Evolutionary conservation across 2,888 invertebrate genomes (phyloP), one percentile per base, ranked within the genome.

Genomic region (Diarsia dahlii): DNA sequence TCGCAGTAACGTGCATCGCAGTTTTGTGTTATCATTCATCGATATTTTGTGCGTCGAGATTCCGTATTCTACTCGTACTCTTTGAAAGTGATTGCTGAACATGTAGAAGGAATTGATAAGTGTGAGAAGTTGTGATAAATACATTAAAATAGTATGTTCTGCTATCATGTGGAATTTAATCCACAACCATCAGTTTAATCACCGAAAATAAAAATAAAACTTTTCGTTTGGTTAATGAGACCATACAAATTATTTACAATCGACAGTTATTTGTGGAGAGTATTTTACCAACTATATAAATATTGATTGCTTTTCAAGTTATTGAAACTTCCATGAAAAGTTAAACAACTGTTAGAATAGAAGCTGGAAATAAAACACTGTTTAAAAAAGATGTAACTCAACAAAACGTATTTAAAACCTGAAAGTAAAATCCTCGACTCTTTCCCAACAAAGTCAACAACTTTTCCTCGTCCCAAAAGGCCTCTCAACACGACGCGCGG

Each of bases 401-500:
- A 66, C 28, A 34, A 28, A 45, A 45, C 63, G 2, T 20, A 28
- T 46, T 65, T 48, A 68, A 58, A 74, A 67, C 60, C 70, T 58
- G 15, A 23, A 76, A 80, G 74, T 77, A 71, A 74, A 58, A 77
- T 70, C 46, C 56, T 60, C 39, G 56, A 64, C 63, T 79, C 46
- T 67, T 66, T 23, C 64, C 18, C 74, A 82, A 85, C 79, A 85
- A 87, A 88, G 80, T 83, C 76, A 75, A 76, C 76, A 92, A 92
- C 91, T 92, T 92, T 91, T 82, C 77, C 58, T 60, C 70, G 74
- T 85, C 84, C 83, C 71, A 80, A 85, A 80, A 90, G 87, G 86
- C 86, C 82, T 89, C 90, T 85, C 69, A 77, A 74, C 60, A 88
- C 73, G 84, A 91, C 92, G 64, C 80, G 81, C 82, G 91, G 93